Percentiles rank a stretch among this genome's conserved stretches.
Conservation (phyloP, 2,888 invertebrate species). For the Bhutanitis thaidina region DNA sequence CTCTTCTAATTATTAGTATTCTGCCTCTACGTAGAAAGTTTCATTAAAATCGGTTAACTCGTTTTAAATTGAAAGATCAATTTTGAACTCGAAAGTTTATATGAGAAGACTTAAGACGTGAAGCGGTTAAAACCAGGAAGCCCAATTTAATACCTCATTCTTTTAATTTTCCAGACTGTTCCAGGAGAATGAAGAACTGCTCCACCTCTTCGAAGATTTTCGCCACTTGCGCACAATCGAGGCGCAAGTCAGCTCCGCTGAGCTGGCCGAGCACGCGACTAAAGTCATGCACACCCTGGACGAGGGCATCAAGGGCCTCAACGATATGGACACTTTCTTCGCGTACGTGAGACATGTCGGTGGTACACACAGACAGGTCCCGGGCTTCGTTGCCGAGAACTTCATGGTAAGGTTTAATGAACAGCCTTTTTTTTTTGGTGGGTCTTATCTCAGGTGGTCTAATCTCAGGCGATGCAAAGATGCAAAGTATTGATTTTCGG, state of each 20-base stretch:
- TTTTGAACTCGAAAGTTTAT: too few species aligned
- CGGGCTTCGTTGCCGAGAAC: slow-evolving; percentile 89
- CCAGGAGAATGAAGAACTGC: slow-evolving; percentile 89
- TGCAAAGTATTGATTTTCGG: too few species aligned
- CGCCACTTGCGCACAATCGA: slow-evolving; percentile 86
- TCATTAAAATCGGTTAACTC: too few species aligned
- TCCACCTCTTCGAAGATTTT: slow-evolving; percentile 88
- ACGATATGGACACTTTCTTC: slow-evolving; percentile 90
- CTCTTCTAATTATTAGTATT: too few species aligned
- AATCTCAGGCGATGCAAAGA: too few species aligned
- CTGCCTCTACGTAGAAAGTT: too few species aligned
- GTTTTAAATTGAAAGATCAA: too few species aligned
- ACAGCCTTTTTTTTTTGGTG: neutral
- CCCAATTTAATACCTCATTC: too few species aligned
- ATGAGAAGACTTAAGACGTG: too few species aligned
- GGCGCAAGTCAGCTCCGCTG: slow-evolving; percentile 87
- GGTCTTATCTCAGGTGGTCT: too few species aligned
- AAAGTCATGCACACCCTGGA: slow-evolving; percentile 94
- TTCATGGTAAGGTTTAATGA: slow-evolving; percentile 86
- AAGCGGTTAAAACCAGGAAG: too few species aligned
- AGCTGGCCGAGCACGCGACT: slow-evolving; percentile 91
- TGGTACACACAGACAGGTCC: slow-evolving; percentile 89
- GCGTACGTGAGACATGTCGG: slow-evolving; percentile 89
- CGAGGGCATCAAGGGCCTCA: slow-evolving; percentile 90
- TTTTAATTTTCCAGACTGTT: slow-evolving; percentile 83